These are phyloP conservation scores for Volucella zonaria DNA, from an alignment of 2,888 invertebrate species.

Conservation along the genomic window DNA sequence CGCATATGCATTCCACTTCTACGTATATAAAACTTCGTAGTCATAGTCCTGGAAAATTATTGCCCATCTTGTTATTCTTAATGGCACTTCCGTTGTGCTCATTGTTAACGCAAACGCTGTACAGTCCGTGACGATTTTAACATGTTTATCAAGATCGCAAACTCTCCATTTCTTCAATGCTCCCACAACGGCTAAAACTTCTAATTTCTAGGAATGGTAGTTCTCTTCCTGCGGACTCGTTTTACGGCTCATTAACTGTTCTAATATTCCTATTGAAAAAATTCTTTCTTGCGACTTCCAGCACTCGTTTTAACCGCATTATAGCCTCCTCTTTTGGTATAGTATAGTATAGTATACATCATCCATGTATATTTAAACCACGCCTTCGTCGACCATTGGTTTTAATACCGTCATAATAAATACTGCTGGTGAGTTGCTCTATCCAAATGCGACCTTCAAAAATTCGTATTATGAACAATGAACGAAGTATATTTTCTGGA, in stretches of 20 bases:
- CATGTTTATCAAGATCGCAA: slow-evolving; percentile 59
- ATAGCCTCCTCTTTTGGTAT: not conserved
- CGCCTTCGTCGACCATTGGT: slow-evolving; percentile 16
- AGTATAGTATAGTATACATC: slow-evolving; percentile 5
- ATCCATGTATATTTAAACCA: slow-evolving; percentile 21
- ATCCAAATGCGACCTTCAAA: slow-evolving; percentile 11
- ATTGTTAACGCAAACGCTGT: slow-evolving; percentile 31
- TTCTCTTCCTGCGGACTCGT: slow-evolving; percentile 9
- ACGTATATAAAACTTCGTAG: not conserved
- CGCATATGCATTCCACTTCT: not conserved
- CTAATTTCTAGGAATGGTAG: slow-evolving; percentile 70
- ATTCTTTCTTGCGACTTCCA: not conserved
- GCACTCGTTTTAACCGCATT: not conserved
- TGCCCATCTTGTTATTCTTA: not conserved
- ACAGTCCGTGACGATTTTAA: slow-evolving; percentile 19
- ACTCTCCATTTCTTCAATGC: slow-evolving; percentile 70
- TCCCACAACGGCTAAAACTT: slow-evolving; percentile 66
- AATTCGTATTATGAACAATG: slow-evolving; percentile 28
- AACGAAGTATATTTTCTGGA: slow-evolving; percentile 33
- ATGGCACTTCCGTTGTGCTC: slow-evolving; percentile 27
- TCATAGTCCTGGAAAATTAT: slow-evolving; percentile 26
- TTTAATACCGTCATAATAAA: slow-evolving; percentile 2
- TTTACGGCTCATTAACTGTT: slow-evolving; percentile 11
- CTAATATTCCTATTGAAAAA: too few species aligned
- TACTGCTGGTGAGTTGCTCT: slow-evolving; percentile 24